phyloP scores from a whole-genome alignment of 2,797 vertebrate genomes.

The Danio kyathit region DNA sequence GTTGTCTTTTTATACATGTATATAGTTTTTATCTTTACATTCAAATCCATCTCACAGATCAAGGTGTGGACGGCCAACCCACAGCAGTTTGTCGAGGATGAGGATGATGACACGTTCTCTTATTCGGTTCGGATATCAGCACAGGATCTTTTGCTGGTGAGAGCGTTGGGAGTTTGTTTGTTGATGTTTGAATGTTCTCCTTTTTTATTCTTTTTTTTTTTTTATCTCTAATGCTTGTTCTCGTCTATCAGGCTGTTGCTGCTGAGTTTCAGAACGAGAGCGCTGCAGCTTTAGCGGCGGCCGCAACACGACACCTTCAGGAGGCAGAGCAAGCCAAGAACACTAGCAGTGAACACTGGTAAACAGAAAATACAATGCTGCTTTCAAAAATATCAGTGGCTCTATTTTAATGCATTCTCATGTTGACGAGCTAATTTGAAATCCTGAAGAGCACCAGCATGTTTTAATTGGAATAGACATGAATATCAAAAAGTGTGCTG shows the following conservation, averaged over 20 bases:
- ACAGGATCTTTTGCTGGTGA: slow-evolving; percentile 95
- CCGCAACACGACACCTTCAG: slow-evolving; percentile 94
- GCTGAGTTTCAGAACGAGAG: slow-evolving; percentile 98
- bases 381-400: neutral
- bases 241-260: slow-evolving; percentile 87
- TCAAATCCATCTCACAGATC: slow-evolving; percentile 77
- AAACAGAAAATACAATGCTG: slow-evolving; percentile 53
- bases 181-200: slow-evolving; percentile 7
- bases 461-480: too few species aligned
- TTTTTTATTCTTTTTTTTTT: too few species aligned
- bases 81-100: slow-evolving; percentile 98
- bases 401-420: neutral
- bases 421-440: too few species aligned
- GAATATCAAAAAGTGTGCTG: too few species aligned
- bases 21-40: neutral
- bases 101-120: slow-evolving; percentile 98
- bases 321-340: slow-evolving; percentile 94
- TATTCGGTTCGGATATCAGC: slow-evolving; percentile 98
- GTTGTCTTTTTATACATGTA: neutral
- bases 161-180: slow-evolving; percentile 52
- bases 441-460: too few species aligned
- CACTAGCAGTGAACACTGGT: slow-evolving; percentile 92
- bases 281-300: slow-evolving; percentile 92
- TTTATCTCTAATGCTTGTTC: neutral
- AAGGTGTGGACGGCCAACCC: slow-evolving; percentile 98